Evolutionary conservation across 2,113 vertebrate genomes (phyloP).

Genomic region (Psophia crepitans): DNA sequence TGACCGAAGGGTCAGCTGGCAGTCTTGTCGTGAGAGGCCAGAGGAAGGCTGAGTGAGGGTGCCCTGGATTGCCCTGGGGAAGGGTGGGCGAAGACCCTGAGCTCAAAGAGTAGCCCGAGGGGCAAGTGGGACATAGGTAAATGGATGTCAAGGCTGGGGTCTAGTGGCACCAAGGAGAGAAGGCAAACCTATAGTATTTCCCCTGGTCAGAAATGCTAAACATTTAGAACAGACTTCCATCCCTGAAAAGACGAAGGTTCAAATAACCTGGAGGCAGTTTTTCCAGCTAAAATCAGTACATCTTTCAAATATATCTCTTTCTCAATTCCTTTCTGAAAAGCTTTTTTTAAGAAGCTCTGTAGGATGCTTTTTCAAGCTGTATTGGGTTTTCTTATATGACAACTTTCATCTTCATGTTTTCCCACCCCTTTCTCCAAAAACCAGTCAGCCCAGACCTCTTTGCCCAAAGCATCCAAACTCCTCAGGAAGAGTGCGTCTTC

Average conservation of each 20-base stretch:
- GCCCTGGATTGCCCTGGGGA: not conserved
- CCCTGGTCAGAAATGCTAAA: not conserved
- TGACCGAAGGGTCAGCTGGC: not conserved
- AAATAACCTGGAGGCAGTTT: not conserved
- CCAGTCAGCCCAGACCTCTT: not conserved
- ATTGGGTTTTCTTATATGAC: not conserved
- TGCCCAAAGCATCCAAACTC: not conserved
- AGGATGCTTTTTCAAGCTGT: not conserved
- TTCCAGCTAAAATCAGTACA: not conserved
- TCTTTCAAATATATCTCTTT: not conserved
- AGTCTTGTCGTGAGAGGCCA: not conserved
- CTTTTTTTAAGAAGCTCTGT: not conserved
- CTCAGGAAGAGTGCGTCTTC: not conserved
- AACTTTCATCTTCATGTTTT: not conserved
- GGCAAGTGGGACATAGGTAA: not conserved
- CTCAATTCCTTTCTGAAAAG: not conserved
- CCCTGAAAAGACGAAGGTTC: not conserved
- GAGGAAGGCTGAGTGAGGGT: not conserved
- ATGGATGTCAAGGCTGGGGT: not conserved
- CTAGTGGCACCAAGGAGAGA: not conserved
- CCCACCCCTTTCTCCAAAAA: not conserved
- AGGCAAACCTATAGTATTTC: not conserved
- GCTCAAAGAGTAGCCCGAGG: not conserved
- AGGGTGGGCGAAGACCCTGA: rapidly evolving
- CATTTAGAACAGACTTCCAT: not conserved